Evolutionary conservation across 2,888 invertebrate genomes (phyloP).

Genomic region (Salticus scenicus): DNA sequence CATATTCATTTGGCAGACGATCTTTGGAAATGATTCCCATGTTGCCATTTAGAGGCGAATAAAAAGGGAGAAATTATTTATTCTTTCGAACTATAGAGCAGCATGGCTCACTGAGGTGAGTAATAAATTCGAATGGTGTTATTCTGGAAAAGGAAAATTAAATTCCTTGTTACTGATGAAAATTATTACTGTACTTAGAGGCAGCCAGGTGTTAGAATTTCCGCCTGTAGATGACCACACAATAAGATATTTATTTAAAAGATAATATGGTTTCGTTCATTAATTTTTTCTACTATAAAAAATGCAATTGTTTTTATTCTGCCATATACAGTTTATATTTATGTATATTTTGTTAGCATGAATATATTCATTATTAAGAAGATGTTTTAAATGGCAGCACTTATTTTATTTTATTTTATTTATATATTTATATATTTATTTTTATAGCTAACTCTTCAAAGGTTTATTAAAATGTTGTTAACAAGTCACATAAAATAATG

Average conservation of each 20-base stretch:
- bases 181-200: conserved; percentile 51
- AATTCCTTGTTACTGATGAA: conserved; percentile 42
- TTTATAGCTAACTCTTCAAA: too few species aligned
- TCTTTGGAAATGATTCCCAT: conserved; percentile 38
- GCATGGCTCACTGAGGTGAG: conserved; percentile 26
- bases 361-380: too few species aligned
- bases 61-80: conserved; percentile 36
- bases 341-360: too few species aligned
- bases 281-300: too few species aligned
- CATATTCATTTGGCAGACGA: conserved; percentile 40
- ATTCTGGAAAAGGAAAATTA: conserved; percentile 44
- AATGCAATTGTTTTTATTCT: too few species aligned
- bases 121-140: conserved; percentile 49
- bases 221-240: conserved; percentile 38
- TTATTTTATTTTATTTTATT: too few species aligned
- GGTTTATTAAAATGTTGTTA: too few species aligned
- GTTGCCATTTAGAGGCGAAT: conserved; percentile 22
- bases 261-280: too few species aligned
- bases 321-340: too few species aligned
- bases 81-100: conserved; percentile 40
- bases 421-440: too few species aligned
- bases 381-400: too few species aligned
- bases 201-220: conserved; percentile 40
- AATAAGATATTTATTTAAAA: background rate
- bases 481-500: too few species aligned